phyloP scores from a whole-genome alignment of 2,797 vertebrate genomes.

The Gorsachius magnificus region DNA sequence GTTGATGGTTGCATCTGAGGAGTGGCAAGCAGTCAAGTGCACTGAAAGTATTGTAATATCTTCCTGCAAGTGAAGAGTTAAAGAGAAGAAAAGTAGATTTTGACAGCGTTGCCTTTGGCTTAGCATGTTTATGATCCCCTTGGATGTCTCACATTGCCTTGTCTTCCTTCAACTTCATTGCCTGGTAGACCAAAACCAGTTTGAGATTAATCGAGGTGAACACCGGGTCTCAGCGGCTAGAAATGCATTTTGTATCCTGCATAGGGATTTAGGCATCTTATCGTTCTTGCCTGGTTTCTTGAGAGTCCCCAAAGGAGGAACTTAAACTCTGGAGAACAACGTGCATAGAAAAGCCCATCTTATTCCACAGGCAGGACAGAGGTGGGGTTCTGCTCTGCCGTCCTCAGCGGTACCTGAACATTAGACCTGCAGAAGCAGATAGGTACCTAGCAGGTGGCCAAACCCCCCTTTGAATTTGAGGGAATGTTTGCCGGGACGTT shows the following conservation, averaged over 20 bases:
- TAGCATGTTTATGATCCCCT: not conserved
- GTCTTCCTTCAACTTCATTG: not conserved
- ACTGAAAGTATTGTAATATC: not conserved
- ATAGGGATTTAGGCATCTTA: not conserved
- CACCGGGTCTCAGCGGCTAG: not conserved
- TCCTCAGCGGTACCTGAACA: not conserved
- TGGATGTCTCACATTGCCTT: not conserved
- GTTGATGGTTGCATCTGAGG: not conserved
- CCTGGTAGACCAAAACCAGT: not conserved
- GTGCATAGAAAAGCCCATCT: not conserved
- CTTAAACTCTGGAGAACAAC: not conserved
- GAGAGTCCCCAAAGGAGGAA: not conserved
- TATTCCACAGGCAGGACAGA: not conserved
- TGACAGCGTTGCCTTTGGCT: not conserved
- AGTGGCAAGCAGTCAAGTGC: not conserved
- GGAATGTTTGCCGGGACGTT: not conserved
- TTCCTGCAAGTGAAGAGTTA: not conserved
- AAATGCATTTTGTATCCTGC: not conserved
- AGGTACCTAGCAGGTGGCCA: not conserved
- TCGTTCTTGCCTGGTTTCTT: not conserved
- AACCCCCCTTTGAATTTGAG: not conserved
- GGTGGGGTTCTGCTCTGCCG: not conserved
- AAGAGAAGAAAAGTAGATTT: slow-evolving; percentile 6
- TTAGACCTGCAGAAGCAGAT: not conserved
- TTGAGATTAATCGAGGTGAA: not conserved